Evolutionary conservation across 2,113 vertebrate genomes (phyloP).

Genomic region (Anas platyrhynchos): DNA sequence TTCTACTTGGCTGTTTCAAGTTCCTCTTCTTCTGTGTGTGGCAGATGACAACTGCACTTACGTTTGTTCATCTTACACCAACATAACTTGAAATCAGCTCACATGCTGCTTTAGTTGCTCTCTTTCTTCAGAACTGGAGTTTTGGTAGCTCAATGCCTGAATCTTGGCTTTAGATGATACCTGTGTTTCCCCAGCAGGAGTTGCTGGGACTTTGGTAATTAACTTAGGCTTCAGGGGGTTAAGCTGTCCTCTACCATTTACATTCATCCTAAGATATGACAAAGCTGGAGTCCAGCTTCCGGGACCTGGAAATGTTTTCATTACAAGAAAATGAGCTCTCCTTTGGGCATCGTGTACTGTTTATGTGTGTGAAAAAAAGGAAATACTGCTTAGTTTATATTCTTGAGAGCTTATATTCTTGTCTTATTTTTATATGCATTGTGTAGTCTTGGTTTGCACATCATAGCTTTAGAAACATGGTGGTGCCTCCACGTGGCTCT

Average conservation of each 20-base stretch:
- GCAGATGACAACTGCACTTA: slow-evolving; percentile 43
- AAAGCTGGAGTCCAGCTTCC: background rate
- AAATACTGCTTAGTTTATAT: background rate
- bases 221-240: background rate
- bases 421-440: background rate
- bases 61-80: slow-evolving; percentile 24
- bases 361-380: background rate
- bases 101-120: background rate
- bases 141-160: background rate
- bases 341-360: accelerated
- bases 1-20: slow-evolving; percentile 41
- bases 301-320: background rate
- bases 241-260: background rate
- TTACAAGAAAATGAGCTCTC: background rate
- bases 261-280: background rate
- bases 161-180: background rate
- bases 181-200: background rate
- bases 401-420: background rate
- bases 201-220: background rate
- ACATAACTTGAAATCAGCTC: slow-evolving; percentile 47
- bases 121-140: slow-evolving; percentile 37
- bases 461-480: background rate
- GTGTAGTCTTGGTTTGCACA: background rate
- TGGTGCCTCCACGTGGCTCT: background rate
- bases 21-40: background rate